Evolutionary conservation across 2,888 invertebrate species (phyloP).

Genomic region (Gisinianus flammeolus): DNA sequence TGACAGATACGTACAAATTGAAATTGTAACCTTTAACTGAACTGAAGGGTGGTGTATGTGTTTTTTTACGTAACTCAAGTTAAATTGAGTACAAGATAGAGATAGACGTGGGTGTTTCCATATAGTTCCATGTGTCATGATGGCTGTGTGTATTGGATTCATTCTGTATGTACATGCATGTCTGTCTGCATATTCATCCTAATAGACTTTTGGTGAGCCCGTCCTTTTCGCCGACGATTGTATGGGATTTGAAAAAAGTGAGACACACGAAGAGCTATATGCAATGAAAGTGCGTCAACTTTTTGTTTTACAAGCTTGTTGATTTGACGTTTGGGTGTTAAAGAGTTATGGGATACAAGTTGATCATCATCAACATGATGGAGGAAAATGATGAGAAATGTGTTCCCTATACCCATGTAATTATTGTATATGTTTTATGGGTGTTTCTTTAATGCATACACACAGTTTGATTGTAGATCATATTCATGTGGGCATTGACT

Average conservation of each 20-base stretch:
- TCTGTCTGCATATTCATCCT: too few relatives aligned
- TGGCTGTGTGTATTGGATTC: neutral
- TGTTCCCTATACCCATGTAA: neutral
- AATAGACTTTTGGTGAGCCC: too few relatives aligned
- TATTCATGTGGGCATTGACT: too few relatives aligned
- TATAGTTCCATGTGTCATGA: neutral
- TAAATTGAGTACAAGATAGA: neutral
- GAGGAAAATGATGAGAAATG: conserved; percentile 3
- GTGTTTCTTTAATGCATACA: too few relatives aligned
- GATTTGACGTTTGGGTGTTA: neutral
- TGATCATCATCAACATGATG: neutral
- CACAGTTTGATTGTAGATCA: too few relatives aligned
- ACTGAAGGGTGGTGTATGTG: neutral
- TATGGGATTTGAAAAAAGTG: neutral
- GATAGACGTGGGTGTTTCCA: neutral
- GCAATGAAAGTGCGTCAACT: neutral
- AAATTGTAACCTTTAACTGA: neutral
- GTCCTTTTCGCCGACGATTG: too few relatives aligned
- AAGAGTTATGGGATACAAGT: neutral
- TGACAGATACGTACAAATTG: neutral
- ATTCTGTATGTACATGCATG: too few relatives aligned
- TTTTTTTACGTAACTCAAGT: neutral
- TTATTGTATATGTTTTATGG: neutral
- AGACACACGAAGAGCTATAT: neutral
- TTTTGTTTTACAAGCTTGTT: neutral